Evolutionary conservation across 64 coral and sea anemone species (phyloP).

Genomic region (Platygyra sinensis): DNA sequence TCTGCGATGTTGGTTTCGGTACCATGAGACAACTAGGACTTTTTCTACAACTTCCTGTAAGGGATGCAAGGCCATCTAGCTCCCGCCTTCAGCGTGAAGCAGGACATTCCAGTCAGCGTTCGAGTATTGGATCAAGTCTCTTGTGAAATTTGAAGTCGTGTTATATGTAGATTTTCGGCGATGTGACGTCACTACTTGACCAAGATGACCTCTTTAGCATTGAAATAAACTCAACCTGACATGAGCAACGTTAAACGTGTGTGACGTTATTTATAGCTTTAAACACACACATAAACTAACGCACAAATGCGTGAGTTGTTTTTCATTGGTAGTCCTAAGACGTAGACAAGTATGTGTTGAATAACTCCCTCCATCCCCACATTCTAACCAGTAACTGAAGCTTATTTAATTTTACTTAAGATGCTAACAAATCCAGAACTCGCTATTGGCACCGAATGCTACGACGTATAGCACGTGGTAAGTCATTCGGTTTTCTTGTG

Average conservation of each 20-base stretch:
- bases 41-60: too few species aligned
- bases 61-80: too few species aligned
- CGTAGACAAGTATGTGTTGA: background rate
- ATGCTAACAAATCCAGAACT: conserved; percentile 99
- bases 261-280: conserved; percentile 1
- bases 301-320: background rate
- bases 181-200: background rate
- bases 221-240: background rate
- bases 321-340: background rate
- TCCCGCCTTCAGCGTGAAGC: too few species aligned
- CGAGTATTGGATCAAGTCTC: too few species aligned
- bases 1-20: too few species aligned
- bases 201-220: background rate
- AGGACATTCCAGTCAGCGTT: too few species aligned
- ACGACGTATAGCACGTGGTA: conserved; percentile 94
- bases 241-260: background rate
- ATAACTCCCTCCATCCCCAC: conserved; percentile 2
- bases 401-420: conserved; percentile 96
- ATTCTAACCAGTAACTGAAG: conserved; percentile 72
- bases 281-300: background rate
- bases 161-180: background rate
- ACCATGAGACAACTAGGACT: too few species aligned
- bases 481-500: conserved; percentile 62
- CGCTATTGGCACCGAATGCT: conserved; percentile 92
- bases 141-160: too few species aligned